phyloP scores from a whole-genome alignment of 2,113 vertebrate genomes.

The Cheilinus undulatus region DNA sequence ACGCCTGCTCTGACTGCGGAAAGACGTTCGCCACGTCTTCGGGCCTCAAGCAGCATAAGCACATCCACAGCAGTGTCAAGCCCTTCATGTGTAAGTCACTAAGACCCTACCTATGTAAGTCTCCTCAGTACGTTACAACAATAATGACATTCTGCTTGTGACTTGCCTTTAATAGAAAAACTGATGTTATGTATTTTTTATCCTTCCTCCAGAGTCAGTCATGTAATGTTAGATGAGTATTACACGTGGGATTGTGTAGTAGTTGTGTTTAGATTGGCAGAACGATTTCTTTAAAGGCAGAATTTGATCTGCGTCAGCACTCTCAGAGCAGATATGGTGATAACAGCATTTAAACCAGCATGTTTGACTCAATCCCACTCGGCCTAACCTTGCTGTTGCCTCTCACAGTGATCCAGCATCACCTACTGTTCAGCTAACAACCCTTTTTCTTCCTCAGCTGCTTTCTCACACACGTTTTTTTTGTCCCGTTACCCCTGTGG shows the following conservation, averaged over 20 bases:
- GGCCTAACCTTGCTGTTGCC: conserved; percentile 40
- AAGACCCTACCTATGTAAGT: conserved; percentile 89
- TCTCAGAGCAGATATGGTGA: conserved; percentile 46
- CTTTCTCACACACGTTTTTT: conserved; percentile 1
- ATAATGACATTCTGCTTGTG: conserved; percentile 40
- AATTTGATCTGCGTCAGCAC: conserved; percentile 41
- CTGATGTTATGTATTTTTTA: conserved; percentile 38
- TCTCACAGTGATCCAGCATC: conserved; percentile 51
- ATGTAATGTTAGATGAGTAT: conserved; percentile 41
- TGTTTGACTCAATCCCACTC: conserved; percentile 41
- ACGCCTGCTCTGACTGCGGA: conserved; percentile 98
- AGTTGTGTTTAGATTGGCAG: conserved; percentile 13
- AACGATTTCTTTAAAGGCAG: conserved; percentile 29
- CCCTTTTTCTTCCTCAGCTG: conserved; percentile 3
- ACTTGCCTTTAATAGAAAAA: conserved; percentile 22
- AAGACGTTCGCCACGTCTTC: conserved; percentile 99
- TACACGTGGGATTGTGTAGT: conserved; percentile 22
- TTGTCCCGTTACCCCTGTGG: conserved; percentile 36
- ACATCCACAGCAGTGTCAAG: conserved; percentile 99
- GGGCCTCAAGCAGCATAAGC: conserved; percentile 99
- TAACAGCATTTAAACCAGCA: conserved; percentile 37
- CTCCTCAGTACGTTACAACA: conserved; percentile 77
- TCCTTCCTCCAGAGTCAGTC: conserved; percentile 29
- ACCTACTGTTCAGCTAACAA: conserved; percentile 31
- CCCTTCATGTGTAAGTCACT: conserved; percentile 99